Percentiles rank a stretch among this genome's conserved stretches.
These are phyloP conservation scores for Rhynchotus rufescens DNA, from an alignment of 2,797 vertebrate species.

Conservation along the genomic window DNA sequence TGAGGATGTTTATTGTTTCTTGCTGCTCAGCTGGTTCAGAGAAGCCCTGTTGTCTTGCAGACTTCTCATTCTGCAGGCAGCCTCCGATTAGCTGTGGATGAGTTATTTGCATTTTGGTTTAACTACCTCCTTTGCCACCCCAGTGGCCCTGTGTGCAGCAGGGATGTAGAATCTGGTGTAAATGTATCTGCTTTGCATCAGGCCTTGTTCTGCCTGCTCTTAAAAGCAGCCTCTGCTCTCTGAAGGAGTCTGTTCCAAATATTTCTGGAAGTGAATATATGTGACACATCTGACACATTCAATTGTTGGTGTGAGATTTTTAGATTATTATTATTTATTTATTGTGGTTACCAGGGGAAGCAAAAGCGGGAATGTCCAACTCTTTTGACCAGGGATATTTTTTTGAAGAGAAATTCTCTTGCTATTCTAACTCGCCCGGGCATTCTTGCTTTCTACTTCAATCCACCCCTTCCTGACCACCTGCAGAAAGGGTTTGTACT, in stretches of 20 bases:
- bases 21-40: not conserved
- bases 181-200: not conserved
- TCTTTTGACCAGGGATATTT: not conserved
- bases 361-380: not conserved
- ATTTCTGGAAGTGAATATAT: not conserved
- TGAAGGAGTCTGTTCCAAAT: not conserved
- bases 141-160: not conserved
- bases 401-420: not conserved
- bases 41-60: not conserved
- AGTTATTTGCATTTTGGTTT: constrained; percentile 34
- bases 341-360: not conserved
- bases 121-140: not conserved
- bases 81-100: not conserved
- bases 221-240: constrained; percentile 6
- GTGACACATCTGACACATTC: not conserved
- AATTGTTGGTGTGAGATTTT: not conserved
- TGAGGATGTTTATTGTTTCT: not conserved
- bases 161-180: not conserved
- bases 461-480: not conserved
- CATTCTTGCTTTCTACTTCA: not conserved
- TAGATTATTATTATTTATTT: not conserved
- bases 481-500: not conserved
- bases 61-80: not conserved
- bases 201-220: not conserved
- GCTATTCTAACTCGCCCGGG: not conserved